Evolutionary conservation across 2,113 vertebrate genomes (phyloP).

Genomic region (Aspiorhynchus laticeps): DNA sequence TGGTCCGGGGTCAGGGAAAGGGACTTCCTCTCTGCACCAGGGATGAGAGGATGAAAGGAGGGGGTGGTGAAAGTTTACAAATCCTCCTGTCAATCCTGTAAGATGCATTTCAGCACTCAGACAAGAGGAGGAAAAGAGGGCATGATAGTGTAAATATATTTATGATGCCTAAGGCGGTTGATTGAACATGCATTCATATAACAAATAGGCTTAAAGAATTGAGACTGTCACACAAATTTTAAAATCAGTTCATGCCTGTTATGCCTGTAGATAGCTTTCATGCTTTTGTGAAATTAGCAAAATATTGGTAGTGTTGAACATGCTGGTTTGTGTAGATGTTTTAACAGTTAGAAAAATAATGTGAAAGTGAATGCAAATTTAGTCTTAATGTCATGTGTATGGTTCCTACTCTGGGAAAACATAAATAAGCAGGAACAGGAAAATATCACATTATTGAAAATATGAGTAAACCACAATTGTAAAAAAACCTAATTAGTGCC

Average conservation of each 20-base stretch:
- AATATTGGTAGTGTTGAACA: neutral
- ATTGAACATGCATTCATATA: neutral
- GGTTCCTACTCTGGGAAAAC: neutral
- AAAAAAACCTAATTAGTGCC: neutral
- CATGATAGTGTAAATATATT: constrained; percentile 9
- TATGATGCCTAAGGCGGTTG: neutral
- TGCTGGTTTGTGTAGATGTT: neutral
- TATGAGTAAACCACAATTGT: neutral
- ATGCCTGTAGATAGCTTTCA: neutral
- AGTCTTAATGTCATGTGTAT: neutral
- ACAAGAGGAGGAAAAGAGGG: constrained; percentile 22
- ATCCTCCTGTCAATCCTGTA: constrained; percentile 30
- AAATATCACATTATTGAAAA: neutral
- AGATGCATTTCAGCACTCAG: constrained; percentile 7
- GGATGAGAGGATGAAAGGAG: constrained; percentile 27
- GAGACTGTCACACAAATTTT: too few relatives aligned
- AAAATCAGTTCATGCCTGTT: too few relatives aligned
- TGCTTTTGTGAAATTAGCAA: neutral
- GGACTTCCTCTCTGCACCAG: constrained; percentile 16
- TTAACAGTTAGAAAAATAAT: neutral
- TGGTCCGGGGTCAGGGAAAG: constrained; percentile 33
- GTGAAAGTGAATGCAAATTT: neutral
- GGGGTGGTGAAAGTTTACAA: constrained; percentile 3
- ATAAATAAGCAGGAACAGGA: neutral
- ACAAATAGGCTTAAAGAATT: neutral